Conservation (phyloP, 1,140 invertebrate genomes). For the Parapsyche elsis region DNA sequence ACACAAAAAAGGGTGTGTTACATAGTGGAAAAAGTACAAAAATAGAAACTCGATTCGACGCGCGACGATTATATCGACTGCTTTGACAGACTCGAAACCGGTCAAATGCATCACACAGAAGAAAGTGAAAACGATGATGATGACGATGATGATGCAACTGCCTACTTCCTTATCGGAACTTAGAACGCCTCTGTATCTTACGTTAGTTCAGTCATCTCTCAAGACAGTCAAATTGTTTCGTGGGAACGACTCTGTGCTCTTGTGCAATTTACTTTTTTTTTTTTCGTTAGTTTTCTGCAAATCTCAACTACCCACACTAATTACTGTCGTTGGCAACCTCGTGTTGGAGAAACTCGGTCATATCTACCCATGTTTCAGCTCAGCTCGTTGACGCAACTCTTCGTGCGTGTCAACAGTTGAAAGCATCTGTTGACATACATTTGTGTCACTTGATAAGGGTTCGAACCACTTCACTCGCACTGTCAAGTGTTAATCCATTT, state of each 20-base stretch:
- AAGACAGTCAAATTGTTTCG: background rate
- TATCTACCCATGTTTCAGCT: too few species aligned
- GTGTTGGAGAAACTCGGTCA: too few species aligned
- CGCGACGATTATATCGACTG: background rate
- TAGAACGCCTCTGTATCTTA: too few species aligned
- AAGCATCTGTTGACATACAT: background rate
- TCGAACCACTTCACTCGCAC: too few species aligned
- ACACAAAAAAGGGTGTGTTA: too few species aligned
- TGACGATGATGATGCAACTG: background rate
- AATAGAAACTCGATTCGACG: background rate
- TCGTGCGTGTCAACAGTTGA: too few species aligned
- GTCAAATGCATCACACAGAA: slow-evolving; percentile 6
- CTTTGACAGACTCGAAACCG: background rate
- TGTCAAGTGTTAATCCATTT: too few species aligned
- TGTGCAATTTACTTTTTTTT: background rate
- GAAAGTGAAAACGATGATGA: slow-evolving; percentile 19
- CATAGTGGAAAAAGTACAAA: background rate
- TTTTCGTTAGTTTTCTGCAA: background rate
- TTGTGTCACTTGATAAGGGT: background rate
- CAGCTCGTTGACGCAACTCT: too few species aligned
- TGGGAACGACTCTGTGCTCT: background rate
- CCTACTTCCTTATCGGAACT: background rate
- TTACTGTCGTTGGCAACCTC: too few species aligned
- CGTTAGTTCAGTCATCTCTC: background rate
- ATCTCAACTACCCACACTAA: too few species aligned